Base-by-base conservation (phyloP, 2,797 vertebrate genomes). In the Pangasius macronema region DNA sequence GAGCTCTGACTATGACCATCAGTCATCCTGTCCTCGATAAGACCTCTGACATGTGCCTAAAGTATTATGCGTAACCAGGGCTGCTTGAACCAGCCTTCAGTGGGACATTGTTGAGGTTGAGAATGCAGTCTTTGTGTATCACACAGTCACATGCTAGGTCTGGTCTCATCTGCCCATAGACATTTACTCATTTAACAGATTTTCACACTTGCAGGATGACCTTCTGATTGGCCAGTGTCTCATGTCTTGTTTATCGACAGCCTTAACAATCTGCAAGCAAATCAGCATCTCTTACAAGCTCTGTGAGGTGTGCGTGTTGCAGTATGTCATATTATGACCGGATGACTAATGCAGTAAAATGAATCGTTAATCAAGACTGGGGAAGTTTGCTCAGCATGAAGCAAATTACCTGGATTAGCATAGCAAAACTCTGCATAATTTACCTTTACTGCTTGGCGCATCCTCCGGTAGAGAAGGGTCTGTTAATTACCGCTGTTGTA, bases 371-470 rank as follows among this genome's bases (percentile, higher is more conserved):
- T 91, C 91, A 92, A 94, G 91, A 92, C 91, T 90, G 90, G 91
- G 93, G 94, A 93, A 93, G 93, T 93, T 83, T 89, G 90, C 94
- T 76, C 94, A 93, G 94, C 92, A 90, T 93, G 94, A 93, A 93
- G 93, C 91, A 93, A 95, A 96, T 95, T 94, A 95, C 94, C 93
- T 93, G 93, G 91, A 94, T 95, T 94, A 94, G 92, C 94, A 95
- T 94, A 93, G 94, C 93, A 93, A 94, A 93, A 90, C 84, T 90
- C 90, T 90, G 91, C 89, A 90, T 91, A 92, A 92, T 92, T 91
- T 91, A 91, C 88, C 85, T 91, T 91, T 90, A 92, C 88, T 84
- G 87, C 90, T 90, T 79, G 90, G 88, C 87, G 63, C 86, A 89
- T 88, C 84, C 89, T 91, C 88, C 68, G 89, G 86, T 84, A 89